Conservation (phyloP, 2,797 vertebrate genomes). For the Paedocypris micromegethes region DNA sequence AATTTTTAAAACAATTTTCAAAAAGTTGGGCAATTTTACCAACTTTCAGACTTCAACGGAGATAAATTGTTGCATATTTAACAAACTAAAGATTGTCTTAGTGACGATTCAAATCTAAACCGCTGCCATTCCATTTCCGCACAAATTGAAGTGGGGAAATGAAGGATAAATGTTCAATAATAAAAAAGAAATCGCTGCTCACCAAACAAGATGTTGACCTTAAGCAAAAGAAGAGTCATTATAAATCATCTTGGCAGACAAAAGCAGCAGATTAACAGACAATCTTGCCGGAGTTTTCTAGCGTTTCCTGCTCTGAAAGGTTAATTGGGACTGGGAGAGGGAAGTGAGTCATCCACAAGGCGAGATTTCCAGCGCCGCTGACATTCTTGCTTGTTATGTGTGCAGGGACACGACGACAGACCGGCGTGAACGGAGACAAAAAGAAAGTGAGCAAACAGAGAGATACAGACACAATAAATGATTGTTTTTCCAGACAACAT, state of each 20-base stretch:
- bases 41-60: too few species aligned
- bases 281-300: constrained; percentile 36
- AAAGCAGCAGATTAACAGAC: constrained; percentile 45
- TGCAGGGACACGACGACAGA: constrained; percentile 37
- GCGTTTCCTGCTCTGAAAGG: constrained; percentile 59
- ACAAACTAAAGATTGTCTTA: too few species aligned
- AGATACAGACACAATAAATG: constrained; percentile 35
- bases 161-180: too few species aligned
- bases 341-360: constrained; percentile 60
- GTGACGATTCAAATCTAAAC: too few species aligned
- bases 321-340: constrained; percentile 67
- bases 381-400: constrained; percentile 58
- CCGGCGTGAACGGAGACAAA: constrained; percentile 3
- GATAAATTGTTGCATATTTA: too few species aligned
- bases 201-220: constrained; percentile 12
- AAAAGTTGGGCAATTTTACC: too few species aligned
- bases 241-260: constrained; percentile 46
- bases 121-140: too few species aligned
- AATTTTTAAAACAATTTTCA: too few species aligned
- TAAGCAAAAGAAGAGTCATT: constrained; percentile 29
- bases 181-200: too few species aligned
- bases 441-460: constrained; percentile 18
- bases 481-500: constrained; percentile 44
- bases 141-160: neutral
- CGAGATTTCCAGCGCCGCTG: constrained; percentile 61